Conservation (phyloP, 2,113 vertebrate genomes). For the Otolemur garnettii region DNA sequence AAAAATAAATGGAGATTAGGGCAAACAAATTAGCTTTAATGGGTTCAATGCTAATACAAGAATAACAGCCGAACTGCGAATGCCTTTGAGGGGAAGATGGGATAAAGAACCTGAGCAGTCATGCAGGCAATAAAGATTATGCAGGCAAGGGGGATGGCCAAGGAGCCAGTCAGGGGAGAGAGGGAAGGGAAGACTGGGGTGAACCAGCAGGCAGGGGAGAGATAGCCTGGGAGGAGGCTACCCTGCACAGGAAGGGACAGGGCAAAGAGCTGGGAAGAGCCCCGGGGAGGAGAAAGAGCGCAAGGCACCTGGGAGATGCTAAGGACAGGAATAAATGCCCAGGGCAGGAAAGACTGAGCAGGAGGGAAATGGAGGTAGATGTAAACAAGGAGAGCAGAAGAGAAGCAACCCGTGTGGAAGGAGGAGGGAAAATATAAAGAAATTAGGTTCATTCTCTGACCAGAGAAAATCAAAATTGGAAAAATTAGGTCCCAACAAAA, state of each 20-base stretch:
- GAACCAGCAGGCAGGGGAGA: not conserved
- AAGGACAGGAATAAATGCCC: not conserved
- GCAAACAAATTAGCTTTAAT: slow-evolving; percentile 87
- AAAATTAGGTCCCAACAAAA: not conserved
- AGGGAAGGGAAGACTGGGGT: not conserved
- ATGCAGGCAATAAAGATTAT: slow-evolving; percentile 76
- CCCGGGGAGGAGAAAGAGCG: not conserved
- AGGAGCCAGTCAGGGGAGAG: not conserved
- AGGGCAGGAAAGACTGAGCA: not conserved
- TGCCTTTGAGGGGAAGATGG: slow-evolving; percentile 84
- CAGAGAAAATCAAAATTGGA: not conserved
- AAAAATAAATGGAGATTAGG: slow-evolving; percentile 88
- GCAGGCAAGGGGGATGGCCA: slow-evolving; percentile 40
- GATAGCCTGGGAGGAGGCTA: not conserved
- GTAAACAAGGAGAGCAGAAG: not conserved
- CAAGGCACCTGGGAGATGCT: not conserved
- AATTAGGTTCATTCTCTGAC: not conserved
- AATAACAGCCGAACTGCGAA: slow-evolving; percentile 81
- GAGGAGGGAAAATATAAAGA: rapidly evolving
- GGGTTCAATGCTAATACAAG: slow-evolving; percentile 85
- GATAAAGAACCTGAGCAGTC: slow-evolving; percentile 82
- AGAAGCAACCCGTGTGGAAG: not conserved
- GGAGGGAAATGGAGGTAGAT: rapidly evolving
- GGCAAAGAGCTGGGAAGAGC: not conserved
- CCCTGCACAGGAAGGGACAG: not conserved